Percentiles rank a stretch among this genome's conserved stretches.
phyloP scores from a whole-genome alignment of 2,113 vertebrate genomes.

The Dermatemys mawii region DNA sequence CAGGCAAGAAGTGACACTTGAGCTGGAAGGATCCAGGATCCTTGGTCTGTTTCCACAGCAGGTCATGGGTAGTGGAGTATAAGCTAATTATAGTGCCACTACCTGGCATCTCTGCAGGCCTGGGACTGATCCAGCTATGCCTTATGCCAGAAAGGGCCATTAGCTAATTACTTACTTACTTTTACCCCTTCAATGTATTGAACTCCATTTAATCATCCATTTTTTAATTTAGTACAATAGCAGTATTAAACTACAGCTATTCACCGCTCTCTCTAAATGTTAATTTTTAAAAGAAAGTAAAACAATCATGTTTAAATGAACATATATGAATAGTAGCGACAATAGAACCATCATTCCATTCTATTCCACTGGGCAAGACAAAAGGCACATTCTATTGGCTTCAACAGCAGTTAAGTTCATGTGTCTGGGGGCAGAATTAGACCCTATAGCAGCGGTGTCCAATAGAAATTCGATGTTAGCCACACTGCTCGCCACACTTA shows the following conservation, averaged over 20 bases:
- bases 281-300: neutral
- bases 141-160: neutral
- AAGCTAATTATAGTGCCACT: too few species aligned
- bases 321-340: neutral
- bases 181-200: neutral
- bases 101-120: too few species aligned
- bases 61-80: too few species aligned
- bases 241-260: neutral
- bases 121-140: too few species aligned
- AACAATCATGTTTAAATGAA: neutral
- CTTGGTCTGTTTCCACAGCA: too few species aligned
- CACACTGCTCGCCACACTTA: too few species aligned
- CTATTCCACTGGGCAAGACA: neutral
- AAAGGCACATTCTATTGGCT: neutral
- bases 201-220: neutral
- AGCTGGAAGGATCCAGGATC: neutral
- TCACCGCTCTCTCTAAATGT: neutral
- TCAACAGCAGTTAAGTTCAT: neutral
- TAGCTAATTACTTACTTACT: neutral
- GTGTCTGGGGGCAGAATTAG: neutral
- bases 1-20: neutral
- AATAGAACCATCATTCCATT: neutral
- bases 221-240: neutral
- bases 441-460: neutral
- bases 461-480: too few species aligned